Evolutionary conservation across 2,113 vertebrate species (phyloP).

Genomic region (Megaceryle maxima): DNA sequence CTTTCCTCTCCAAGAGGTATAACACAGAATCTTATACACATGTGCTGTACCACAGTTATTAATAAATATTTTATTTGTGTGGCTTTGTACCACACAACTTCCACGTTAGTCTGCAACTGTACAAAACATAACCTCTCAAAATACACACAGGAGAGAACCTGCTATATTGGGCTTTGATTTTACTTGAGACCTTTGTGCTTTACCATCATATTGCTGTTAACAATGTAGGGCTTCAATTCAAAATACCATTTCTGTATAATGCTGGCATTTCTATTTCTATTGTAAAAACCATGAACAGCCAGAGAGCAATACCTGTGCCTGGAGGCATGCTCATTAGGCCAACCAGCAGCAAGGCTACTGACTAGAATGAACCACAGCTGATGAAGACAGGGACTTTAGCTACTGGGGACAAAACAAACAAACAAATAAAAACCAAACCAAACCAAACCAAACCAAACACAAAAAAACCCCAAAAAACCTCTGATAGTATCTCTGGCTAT

Average conservation of each 20-base stretch:
- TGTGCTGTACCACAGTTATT: background rate
- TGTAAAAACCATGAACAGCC: background rate
- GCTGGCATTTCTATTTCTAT: background rate
- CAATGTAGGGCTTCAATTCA: background rate
- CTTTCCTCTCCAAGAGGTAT: background rate
- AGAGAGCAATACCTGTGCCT: background rate
- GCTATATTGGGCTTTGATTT: background rate
- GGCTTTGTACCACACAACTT: background rate
- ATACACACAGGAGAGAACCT: background rate
- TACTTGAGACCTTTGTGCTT: background rate
- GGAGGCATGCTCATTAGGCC: background rate
- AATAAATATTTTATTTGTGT: background rate
- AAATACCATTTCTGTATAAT: background rate
- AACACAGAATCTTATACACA: background rate
- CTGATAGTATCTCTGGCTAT: background rate
- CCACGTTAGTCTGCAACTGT: background rate
- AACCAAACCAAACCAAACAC: too few relatives aligned
- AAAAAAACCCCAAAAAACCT: background rate
- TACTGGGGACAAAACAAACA: background rate
- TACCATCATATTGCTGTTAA: background rate
- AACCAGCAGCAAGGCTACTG: background rate
- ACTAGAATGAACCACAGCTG: background rate
- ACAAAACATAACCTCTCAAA: background rate
- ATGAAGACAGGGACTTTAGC: background rate
- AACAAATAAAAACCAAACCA: too few relatives aligned